Conservation (phyloP, 1,140 invertebrate genomes). For the Plodia interpunctella region DNA sequence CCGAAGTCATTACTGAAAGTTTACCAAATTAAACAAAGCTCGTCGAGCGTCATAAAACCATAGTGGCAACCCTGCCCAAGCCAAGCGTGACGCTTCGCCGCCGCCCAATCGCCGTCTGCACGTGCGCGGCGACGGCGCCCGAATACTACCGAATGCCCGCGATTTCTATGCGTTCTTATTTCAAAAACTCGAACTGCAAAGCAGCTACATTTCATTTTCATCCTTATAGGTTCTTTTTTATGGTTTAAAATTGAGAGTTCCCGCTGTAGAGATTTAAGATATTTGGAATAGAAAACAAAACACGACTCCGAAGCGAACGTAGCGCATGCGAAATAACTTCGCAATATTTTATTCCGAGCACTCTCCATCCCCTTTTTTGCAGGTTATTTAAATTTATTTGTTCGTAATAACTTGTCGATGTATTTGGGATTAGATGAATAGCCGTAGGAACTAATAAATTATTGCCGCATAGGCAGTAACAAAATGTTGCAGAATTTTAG, state of each 20-base stretch:
- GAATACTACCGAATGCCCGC: slow-evolving; percentile 35
- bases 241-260: background rate
- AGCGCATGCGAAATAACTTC: slow-evolving; percentile 38
- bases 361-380: slow-evolving; percentile 6
- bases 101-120: slow-evolving; percentile 23
- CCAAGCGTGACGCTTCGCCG: background rate
- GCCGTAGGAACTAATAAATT: background rate
- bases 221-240: background rate
- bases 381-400: slow-evolving; percentile 7
- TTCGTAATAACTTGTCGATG: slow-evolving; percentile 8
- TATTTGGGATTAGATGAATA: slow-evolving; percentile 1
- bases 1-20: background rate
- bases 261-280: background rate
- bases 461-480: background rate
- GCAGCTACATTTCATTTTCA: background rate
- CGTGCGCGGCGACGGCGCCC: slow-evolving; percentile 38
- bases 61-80: background rate
- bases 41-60: slow-evolving; percentile 2
- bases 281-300: background rate
- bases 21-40: slow-evolving; percentile 4
- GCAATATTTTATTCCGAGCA: slow-evolving; percentile 9
- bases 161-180: slow-evolving; percentile 14
- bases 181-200: slow-evolving; percentile 11
- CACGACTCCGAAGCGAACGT: slow-evolving; percentile 33
- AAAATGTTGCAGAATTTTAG: too few species aligned